phyloP scores from a whole-genome alignment of 2,888 invertebrate genomes.

The Drosophila picticornis region DNA sequence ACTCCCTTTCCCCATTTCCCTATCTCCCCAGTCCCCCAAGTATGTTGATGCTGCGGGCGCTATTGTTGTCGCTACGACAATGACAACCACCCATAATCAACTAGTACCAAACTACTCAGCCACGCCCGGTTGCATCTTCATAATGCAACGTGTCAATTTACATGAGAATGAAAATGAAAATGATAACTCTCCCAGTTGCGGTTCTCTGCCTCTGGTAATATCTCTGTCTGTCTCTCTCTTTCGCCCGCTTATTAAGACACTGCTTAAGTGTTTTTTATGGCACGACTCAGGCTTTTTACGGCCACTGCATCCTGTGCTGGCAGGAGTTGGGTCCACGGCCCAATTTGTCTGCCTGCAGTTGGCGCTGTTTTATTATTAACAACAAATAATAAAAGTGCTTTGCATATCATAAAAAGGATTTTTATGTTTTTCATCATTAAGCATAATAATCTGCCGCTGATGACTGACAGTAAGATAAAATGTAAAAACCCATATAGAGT shows the following conservation, averaged over 20 bases:
- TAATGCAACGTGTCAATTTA: conserved; percentile 81
- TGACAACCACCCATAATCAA: conserved; percentile 30
- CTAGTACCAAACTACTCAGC: conserved; percentile 10
- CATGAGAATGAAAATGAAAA: conserved; percentile 62
- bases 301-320: conserved; percentile 57
- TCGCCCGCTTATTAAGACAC: conserved; percentile 23
- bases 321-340: background rate
- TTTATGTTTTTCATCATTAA: conserved; percentile 74
- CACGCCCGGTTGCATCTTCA: conserved; percentile 55
- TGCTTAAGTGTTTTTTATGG: conserved; percentile 67
- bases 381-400: conserved; percentile 77
- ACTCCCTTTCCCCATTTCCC: background rate
- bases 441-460: conserved; percentile 62
- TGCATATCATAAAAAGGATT: conserved; percentile 77
- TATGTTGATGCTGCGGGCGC: conserved; percentile 8
- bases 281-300: conserved; percentile 45
- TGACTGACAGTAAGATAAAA: conserved; percentile 40
- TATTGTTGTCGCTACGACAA: conserved; percentile 22
- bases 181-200: conserved; percentile 56
- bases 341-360: conserved; percentile 35
- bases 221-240: background rate
- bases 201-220: background rate
- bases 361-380: conserved; percentile 66
- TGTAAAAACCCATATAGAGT: conserved; percentile 23
- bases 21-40: background rate